Conservation (phyloP, 1,140 invertebrate genomes). For the Gryon sp. region DNA sequence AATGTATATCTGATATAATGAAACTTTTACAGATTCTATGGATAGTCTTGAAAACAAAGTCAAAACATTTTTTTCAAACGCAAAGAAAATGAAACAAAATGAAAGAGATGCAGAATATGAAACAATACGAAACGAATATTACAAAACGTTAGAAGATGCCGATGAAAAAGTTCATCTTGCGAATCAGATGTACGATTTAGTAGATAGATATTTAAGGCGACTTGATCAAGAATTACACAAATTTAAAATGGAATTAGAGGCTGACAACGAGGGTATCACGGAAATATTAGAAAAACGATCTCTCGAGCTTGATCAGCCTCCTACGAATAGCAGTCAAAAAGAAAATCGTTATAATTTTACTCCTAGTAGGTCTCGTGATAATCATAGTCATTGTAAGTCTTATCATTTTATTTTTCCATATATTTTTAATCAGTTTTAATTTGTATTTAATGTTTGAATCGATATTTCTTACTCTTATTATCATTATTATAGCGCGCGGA, state of each 20-base stretch:
- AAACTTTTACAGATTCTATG: conserved; percentile 89
- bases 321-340: conserved; percentile 81
- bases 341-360: conserved; percentile 82
- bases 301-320: conserved; percentile 86
- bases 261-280: conserved; percentile 98
- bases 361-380: conserved; percentile 76
- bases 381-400: conserved; percentile 78
- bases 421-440: too few species aligned
- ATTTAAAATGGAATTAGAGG: conserved; percentile 99
- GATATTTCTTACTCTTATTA: too few species aligned
- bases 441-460: too few species aligned
- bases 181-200: conserved; percentile 96
- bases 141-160: conserved; percentile 95
- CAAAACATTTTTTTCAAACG: conserved; percentile 92
- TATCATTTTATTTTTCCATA: conserved; percentile 25
- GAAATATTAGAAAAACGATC: conserved; percentile 96
- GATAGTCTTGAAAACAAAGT: conserved; percentile 95
- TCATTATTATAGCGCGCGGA: conserved; percentile 66
- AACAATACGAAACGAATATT: conserved; percentile 92
- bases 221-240: conserved; percentile 97
- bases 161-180: conserved; percentile 93
- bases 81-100: conserved; percentile 88
- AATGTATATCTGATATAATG: too few species aligned
- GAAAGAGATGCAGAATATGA: conserved; percentile 92
- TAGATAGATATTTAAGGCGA: conserved; percentile 94